Evolutionary conservation across 2,797 vertebrate genomes (phyloP).

Genomic region (Podarcis lilfordi): DNA sequence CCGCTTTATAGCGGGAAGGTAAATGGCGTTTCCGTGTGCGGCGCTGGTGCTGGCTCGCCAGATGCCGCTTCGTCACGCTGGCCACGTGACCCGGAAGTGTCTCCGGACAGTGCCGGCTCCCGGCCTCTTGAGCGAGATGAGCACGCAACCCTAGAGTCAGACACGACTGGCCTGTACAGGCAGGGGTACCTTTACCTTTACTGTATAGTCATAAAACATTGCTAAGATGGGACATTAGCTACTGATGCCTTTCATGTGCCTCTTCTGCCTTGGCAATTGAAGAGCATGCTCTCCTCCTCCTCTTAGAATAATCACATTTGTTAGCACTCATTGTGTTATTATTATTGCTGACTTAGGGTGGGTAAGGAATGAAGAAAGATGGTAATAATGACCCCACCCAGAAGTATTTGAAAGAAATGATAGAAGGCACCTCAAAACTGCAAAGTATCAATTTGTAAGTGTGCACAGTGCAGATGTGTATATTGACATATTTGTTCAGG

Average conservation of each 20-base stretch:
- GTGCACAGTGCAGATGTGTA: neutral
- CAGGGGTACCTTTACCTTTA: too few species aligned
- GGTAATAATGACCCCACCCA: neutral
- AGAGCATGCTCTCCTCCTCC: neutral
- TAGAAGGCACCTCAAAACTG: neutral
- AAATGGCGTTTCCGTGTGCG: too few species aligned
- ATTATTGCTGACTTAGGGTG: neutral
- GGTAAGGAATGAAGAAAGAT: neutral
- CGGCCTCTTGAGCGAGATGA: too few species aligned
- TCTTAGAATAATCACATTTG: neutral
- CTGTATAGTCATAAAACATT: neutral
- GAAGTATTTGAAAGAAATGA: neutral
- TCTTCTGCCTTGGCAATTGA: neutral
- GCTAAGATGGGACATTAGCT: neutral
- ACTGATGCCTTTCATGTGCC: neutral
- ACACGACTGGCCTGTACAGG: too few species aligned
- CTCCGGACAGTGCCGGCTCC: too few species aligned
- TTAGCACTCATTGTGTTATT: neutral
- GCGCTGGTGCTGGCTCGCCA: too few species aligned
- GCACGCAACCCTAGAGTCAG: too few species aligned
- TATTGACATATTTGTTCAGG: neutral
- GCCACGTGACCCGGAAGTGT: too few species aligned
- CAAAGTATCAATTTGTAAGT: neutral
- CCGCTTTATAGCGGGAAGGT: too few species aligned
- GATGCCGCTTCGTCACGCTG: too few species aligned